A percentile compares a stretch with the other conserved stretches of the same genome.
phyloP scores from a whole-genome alignment of 2,888 invertebrate species.

The Drosophila mayaguana region DNA sequence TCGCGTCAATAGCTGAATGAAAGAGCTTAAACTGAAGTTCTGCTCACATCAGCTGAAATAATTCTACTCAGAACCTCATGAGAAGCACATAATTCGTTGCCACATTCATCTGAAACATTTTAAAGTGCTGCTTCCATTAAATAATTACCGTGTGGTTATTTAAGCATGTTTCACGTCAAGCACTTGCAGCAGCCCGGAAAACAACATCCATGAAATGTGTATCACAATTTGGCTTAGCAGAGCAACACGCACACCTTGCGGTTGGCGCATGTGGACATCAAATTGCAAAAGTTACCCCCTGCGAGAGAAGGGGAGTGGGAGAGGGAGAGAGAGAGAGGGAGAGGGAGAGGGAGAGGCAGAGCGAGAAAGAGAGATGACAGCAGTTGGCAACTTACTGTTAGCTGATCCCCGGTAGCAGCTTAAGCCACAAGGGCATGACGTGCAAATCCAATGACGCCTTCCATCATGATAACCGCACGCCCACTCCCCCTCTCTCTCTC shows the following conservation, averaged over 20 bases:
- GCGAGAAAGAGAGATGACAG: background rate
- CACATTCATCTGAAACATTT: background rate
- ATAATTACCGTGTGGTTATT: background rate
- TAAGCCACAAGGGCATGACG: conserved; percentile 27
- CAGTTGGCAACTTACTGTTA: conserved; percentile 10
- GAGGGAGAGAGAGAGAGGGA: background rate
- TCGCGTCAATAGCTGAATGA: background rate
- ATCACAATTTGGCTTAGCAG: background rate
- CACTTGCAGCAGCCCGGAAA: background rate
- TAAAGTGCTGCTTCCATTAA: background rate
- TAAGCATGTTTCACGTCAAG: background rate
- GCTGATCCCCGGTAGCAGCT: conserved; percentile 27
- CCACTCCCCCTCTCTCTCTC: background rate
- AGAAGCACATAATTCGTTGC: background rate
- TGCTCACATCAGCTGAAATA: background rate
- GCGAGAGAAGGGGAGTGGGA: background rate
- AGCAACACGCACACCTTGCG: background rate
- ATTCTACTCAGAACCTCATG: background rate
- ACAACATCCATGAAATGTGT: background rate
- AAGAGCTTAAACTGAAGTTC: background rate
- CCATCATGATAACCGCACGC: conserved; percentile 37
- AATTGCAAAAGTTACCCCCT: background rate
- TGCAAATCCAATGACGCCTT: conserved; percentile 36
- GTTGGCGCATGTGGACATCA: background rate
- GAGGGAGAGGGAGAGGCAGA: background rate